Percentiles rank a stretch among this genome's conserved stretches.
Conservation (phyloP, 2,888 invertebrate genomes). For the Parapristionchus giblindavisi region DNA sequence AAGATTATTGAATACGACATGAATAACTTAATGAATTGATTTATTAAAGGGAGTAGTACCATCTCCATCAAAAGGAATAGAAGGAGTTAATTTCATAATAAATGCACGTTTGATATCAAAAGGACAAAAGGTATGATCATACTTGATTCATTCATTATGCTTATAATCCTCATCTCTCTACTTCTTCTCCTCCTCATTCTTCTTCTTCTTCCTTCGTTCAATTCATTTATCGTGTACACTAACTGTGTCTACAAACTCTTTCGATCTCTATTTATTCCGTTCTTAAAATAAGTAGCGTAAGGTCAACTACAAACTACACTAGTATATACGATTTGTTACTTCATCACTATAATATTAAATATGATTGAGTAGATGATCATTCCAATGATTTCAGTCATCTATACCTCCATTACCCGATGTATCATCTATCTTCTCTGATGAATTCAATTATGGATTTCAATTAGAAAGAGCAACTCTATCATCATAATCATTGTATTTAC, state of each 20-base stretch:
- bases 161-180: slow-evolving; percentile 19
- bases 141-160: neutral
- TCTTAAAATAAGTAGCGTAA: slow-evolving; percentile 13
- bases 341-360: too few species aligned
- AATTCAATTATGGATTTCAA: slow-evolving; percentile 37
- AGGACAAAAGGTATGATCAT: slow-evolving; percentile 5
- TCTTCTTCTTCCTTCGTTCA: too few species aligned
- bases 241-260: slow-evolving; percentile 25
- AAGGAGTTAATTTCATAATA: slow-evolving; percentile 33
- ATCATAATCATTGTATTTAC: slow-evolving; percentile 1
- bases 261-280: slow-evolving; percentile 19
- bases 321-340: too few species aligned
- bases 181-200: too few species aligned
- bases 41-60: slow-evolving; percentile 28
- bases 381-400: slow-evolving; percentile 10
- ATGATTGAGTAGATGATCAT: too few species aligned
- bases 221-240: too few species aligned
- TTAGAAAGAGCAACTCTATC: slow-evolving; percentile 16
- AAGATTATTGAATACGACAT: too few species aligned
- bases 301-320: too few species aligned
- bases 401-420: slow-evolving; percentile 11
- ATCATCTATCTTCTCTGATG: slow-evolving; percentile 22
- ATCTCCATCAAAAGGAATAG: slow-evolving; percentile 7
- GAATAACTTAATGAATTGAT: too few species aligned
- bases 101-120: slow-evolving; percentile 16